phyloP scores from a whole-genome alignment of 1,140 invertebrate species.

The Saccostrea echinata region DNA sequence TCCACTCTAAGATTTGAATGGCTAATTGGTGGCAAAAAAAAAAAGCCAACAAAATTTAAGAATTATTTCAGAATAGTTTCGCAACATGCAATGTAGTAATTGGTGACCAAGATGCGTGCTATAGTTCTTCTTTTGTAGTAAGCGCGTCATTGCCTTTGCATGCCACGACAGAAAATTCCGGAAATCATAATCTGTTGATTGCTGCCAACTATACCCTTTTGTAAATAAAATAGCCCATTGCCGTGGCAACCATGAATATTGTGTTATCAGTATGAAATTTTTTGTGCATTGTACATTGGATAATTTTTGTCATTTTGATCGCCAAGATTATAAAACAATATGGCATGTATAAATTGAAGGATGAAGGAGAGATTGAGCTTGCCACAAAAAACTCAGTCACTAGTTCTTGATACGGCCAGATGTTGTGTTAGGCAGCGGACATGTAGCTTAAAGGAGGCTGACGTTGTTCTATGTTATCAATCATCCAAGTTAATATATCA shows the following conservation, averaged over 20 bases:
- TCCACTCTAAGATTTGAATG: constrained; percentile 48
- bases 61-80: constrained; percentile 40
- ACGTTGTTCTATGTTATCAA: background rate
- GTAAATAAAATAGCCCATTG: constrained; percentile 33
- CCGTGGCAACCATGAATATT: constrained; percentile 13
- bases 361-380: constrained; percentile 12
- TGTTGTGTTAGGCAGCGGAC: background rate
- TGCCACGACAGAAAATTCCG: constrained; percentile 33
- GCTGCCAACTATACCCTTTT: constrained; percentile 36
- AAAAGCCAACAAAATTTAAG: constrained; percentile 48
- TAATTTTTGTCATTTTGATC: constrained; percentile 38
- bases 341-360: constrained; percentile 3
- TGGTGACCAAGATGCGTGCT: constrained; percentile 29
- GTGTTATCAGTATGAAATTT: constrained; percentile 27
- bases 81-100: constrained; percentile 26
- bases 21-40: constrained; percentile 50
- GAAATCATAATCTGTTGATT: constrained; percentile 39
- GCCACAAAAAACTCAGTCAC: background rate
- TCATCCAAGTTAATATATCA: constrained; percentile 8
- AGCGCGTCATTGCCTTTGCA: constrained; percentile 35
- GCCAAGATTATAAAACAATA: constrained; percentile 31
- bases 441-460: constrained; percentile 11
- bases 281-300: constrained; percentile 27
- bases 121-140: constrained; percentile 1
- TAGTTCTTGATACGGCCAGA: background rate